Percentiles rank a stretch among this genome's conserved stretches.
phyloP scores from a whole-genome alignment of 2,797 vertebrate genomes.

The Brachyrhaphis roseni region DNA sequence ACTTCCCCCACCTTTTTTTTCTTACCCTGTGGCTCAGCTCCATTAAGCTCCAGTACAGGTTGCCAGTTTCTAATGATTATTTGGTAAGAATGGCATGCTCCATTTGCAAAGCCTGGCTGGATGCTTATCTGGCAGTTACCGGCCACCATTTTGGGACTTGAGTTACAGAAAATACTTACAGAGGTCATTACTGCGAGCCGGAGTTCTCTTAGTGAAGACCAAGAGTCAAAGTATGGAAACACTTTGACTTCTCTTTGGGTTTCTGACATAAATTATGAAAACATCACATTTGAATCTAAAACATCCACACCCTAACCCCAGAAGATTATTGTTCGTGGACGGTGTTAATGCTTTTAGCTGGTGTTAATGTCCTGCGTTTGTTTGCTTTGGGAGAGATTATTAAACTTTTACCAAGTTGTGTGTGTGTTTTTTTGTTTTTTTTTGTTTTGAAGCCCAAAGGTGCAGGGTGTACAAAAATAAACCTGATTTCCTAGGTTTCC shows the following conservation, averaged over 20 bases:
- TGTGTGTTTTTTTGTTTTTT: neutral
- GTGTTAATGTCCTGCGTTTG: conserved; percentile 54
- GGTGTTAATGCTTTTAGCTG: conserved; percentile 56
- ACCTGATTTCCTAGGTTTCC: conserved; percentile 80
- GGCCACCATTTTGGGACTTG: conserved; percentile 68
- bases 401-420: conserved; percentile 34
- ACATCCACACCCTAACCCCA: conserved; percentile 16
- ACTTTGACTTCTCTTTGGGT: conserved; percentile 70
- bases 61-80: conserved; percentile 80
- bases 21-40: conserved; percentile 56
- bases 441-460: conserved; percentile 40
- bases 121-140: conserved; percentile 79
- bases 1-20: conserved; percentile 44
- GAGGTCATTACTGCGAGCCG: conserved; percentile 60
- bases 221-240: conserved; percentile 54
- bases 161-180: conserved; percentile 73
- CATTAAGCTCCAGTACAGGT: conserved; percentile 55
- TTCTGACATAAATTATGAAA: conserved; percentile 46
- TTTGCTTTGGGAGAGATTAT: conserved; percentile 15
- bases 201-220: conserved; percentile 3
- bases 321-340: conserved; percentile 65
- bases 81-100: conserved; percentile 80
- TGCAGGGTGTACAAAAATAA: conserved; percentile 76
- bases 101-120: conserved; percentile 76
- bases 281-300: conserved; percentile 50